phyloP scores from a whole-genome alignment of 2,888 invertebrate genomes.

The Macrosiphum euphorbiae region DNA sequence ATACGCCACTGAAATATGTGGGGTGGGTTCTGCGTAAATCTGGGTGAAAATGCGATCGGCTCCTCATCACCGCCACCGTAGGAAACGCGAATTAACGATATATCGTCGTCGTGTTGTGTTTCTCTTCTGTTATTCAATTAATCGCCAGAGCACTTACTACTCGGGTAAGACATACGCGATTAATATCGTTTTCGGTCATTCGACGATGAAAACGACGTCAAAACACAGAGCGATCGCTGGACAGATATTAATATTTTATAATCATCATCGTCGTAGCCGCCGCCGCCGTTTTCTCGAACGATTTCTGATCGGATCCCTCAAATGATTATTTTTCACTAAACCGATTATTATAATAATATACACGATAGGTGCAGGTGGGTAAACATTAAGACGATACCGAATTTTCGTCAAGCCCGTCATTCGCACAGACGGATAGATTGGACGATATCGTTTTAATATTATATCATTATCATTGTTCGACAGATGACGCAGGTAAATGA shows the following conservation, averaged over 20 bases:
- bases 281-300: neutral
- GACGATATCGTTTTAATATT: neutral
- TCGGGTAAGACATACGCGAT: neutral
- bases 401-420: neutral
- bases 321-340: neutral
- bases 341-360: neutral
- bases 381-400: neutral
- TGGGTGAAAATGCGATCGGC: too few species aligned
- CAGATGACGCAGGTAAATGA: too few species aligned
- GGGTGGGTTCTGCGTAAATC: too few species aligned
- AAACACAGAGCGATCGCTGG: neutral
- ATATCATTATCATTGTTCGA: neutral
- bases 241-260: neutral
- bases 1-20: too few species aligned
- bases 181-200: neutral
- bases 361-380: too few species aligned
- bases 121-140: neutral
- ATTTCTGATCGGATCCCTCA: neutral
- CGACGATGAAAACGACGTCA: neutral
- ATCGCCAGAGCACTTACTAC: neutral
- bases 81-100: neutral
- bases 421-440: accelerated
- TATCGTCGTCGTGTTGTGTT: neutral
- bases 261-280: neutral
- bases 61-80: neutral